Evolutionary conservation across 2,113 vertebrate genomes (phyloP).

Genomic region (Piprites chloris): DNA sequence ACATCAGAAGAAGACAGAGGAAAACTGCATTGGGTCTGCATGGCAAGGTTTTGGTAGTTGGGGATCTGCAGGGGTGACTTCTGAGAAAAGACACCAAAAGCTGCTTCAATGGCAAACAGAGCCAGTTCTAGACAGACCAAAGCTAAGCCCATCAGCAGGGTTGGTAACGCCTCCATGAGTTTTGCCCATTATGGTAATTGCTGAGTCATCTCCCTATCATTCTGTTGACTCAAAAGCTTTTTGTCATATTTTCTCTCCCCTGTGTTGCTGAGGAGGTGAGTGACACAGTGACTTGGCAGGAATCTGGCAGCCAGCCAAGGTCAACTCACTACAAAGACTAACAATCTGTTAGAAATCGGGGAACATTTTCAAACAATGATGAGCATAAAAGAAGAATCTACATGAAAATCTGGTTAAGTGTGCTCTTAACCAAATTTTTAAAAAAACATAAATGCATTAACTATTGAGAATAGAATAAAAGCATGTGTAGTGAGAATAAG

Average conservation of each 20-base stretch:
- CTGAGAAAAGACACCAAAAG: not conserved
- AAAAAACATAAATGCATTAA: not conserved
- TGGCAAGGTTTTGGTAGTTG: not conserved
- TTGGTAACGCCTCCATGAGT: not conserved
- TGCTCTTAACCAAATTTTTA: not conserved
- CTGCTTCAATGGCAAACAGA: not conserved
- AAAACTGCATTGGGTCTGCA: not conserved
- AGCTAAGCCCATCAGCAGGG: not conserved
- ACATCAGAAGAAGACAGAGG: not conserved
- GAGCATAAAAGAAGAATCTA: not conserved
- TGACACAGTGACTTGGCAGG: accelerated
- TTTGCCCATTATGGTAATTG: not conserved
- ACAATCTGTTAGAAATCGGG: not conserved
- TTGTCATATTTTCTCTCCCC: not conserved
- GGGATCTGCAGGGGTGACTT: not conserved
- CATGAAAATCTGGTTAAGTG: not conserved
- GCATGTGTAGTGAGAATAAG: not conserved
- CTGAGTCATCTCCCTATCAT: not conserved
- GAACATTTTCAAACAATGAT: not conserved
- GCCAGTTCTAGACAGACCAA: not conserved
- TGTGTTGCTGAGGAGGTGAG: not conserved
- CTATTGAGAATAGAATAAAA: not conserved
- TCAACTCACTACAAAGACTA: not conserved
- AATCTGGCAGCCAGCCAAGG: not conserved
- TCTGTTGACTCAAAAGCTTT: not conserved